Base-by-base conservation (phyloP, 2,888 invertebrate species). In the Cremastobaeus sp. region DNA sequence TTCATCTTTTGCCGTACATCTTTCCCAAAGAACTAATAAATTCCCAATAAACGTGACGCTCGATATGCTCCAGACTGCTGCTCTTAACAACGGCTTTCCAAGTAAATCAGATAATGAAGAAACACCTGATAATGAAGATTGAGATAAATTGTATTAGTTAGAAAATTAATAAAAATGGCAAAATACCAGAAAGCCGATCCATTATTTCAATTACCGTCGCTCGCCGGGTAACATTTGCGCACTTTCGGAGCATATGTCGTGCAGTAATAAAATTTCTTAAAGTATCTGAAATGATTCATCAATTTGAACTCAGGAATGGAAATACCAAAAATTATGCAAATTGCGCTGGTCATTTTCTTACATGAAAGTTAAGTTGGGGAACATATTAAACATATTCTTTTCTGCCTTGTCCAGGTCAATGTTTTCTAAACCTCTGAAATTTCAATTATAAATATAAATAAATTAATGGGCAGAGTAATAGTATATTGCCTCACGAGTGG, bases 41-140 rank as follows among this genome's bases (percentile, higher is more conserved):
- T 93, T 93, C n/a, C 92, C 92, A 11, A 89, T 77, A 50, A 91
- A 89, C 1, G 92, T 92, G 6, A 91, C 83, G 14, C 89, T 81
- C 1, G 91, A 91, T 83, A 92, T 91, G 32, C 90, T 83, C 92
- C 93, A 93, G 12, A 92, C 90, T 0, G 91, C 89, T 41, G 90
- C 89, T 21, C 92, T 88, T 43, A 92, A 83, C 8, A 90, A 84
- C 6, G 90, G 89, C 73, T 90, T 91, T 35, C 89, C 89, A 5
- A 93, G 83, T 17, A 93, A 85, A 81, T 92, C 89, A 35, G 89
- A 86, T 34, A 89, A 88, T 6, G 92, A 92, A 0, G 92, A 92
- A 0, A 93, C 88, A 15, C 90, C 90, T 90, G 55, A n/a, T n/a
- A n/a, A n/a, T n/a, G n/a, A n/a, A n/a, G n/a, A n/a, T n/a, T n/a